Evolutionary conservation across 2,113 vertebrate species (phyloP).

Genomic region (Urocynchramus pylzowi): DNA sequence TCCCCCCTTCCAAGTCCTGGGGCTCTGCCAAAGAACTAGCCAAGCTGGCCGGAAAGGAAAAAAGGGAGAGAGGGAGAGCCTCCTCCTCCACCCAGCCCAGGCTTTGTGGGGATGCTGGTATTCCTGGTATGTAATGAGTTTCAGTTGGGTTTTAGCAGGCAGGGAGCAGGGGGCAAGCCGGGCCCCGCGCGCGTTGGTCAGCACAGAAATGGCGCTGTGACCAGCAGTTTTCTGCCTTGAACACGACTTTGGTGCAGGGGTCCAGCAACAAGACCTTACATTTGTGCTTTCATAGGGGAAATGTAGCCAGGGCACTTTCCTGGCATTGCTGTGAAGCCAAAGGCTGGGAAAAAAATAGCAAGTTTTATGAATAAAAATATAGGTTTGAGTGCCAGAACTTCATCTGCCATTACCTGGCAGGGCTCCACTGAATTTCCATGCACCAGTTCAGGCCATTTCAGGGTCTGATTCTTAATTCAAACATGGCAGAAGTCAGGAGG

Average conservation of each 20-base stretch:
- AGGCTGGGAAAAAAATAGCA: neutral
- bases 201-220: conserved; percentile 17
- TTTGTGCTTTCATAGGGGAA: neutral
- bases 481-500: accelerated
- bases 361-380: neutral
- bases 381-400: neutral
- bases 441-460: neutral
- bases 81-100: conserved; percentile 1
- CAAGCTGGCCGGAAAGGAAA: conserved; percentile 59
- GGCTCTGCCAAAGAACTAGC: conserved; percentile 78
- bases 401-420: neutral
- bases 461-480: neutral
- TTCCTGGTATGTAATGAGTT: conserved; percentile 54
- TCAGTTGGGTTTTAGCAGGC: conserved; percentile 38
- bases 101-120: conserved; percentile 60
- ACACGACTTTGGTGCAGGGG: neutral
- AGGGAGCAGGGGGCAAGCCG: conserved; percentile 9
- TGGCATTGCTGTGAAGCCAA: neutral
- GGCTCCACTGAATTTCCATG: neutral
- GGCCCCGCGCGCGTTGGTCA: neutral
- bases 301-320: neutral
- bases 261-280: neutral
- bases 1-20: conserved; percentile 71
- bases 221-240: neutral
- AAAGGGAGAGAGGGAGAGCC: neutral